These are phyloP conservation scores for Notoglanidium macrostoma DNA, from an alignment of 2,797 vertebrate genomes.

Conservation along the genomic window DNA sequence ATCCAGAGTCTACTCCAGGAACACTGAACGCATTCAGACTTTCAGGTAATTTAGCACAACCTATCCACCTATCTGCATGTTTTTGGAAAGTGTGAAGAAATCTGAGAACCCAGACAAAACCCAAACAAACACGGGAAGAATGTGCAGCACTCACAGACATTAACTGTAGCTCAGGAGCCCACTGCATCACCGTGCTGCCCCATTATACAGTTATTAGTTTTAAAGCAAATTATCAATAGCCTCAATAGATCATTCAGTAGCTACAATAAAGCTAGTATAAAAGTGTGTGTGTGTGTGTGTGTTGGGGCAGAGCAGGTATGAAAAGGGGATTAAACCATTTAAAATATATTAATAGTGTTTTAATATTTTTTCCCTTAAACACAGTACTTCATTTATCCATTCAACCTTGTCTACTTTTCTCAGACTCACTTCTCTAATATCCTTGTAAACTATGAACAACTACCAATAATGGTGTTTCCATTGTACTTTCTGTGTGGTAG, in stretches of 20 bases:
- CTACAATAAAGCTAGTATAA: background rate
- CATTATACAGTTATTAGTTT: background rate
- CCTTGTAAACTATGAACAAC: background rate
- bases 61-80: background rate
- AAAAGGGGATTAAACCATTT: background rate
- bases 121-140: background rate
- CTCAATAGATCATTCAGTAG: background rate
- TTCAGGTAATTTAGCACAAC: background rate
- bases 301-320: background rate
- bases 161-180: background rate
- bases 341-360: background rate
- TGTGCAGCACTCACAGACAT: background rate
- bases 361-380: background rate
- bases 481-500: background rate
- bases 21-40: background rate
- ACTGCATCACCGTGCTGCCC: background rate
- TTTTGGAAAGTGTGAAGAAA: background rate
- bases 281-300: background rate
- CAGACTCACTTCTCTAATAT: background rate
- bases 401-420: background rate
- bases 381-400: background rate
- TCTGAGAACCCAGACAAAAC: background rate
- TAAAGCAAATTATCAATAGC: background rate
- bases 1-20: background rate
- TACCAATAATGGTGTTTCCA: background rate